Base-by-base conservation (phyloP, 2,888 invertebrate genomes). In the Papilio demoleus region DNA sequence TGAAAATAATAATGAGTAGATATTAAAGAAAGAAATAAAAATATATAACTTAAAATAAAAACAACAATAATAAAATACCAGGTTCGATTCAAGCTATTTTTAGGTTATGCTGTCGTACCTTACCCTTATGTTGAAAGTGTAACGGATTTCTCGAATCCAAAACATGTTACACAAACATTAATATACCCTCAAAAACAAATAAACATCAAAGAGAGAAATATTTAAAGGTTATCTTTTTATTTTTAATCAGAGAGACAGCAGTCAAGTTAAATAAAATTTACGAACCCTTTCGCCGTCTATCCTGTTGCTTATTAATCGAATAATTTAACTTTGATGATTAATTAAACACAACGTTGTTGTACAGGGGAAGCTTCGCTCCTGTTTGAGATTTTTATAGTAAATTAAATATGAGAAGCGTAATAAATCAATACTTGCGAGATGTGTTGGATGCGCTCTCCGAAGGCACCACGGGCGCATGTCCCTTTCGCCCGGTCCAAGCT, bases 401-500 rank as follows among this genome's bases (percentile, higher is more conserved):
- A 53, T 53, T 40, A 17, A 31, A 64, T 53, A 53, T 27, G 8
- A 9, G 38, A 19, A 1, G 8, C 27, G 4, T 12, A 3, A 40
- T 60, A 47, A 60, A 66, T 66, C 66, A 66, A 66, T 66, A 66
- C 65, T 2, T 17, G 38, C 38, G 47, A 24, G 59, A 59, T 47
- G 47, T 38, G 59, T 11, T 60, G 36, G 66, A 66, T 66, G 60
- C 66, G 66, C 66, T 66, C 66, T 66, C 38, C 60, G 60, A 24
- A n/a, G 36, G n/a, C 12, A 27, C 24, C 47, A 27, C 34, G 19
- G 47, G 66, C 66, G 66, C 66, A 66, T 50, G 66, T 50, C 66
- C 66, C 66, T 38, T 60, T 36, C 19, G 36, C 47, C 50, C 12
- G 66, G 60, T 17, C 60, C 66, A 47, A 60, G 66, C 40, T 31